phyloP scores from a whole-genome alignment of 2,113 vertebrate species.

The Hyaena hyaena region DNA sequence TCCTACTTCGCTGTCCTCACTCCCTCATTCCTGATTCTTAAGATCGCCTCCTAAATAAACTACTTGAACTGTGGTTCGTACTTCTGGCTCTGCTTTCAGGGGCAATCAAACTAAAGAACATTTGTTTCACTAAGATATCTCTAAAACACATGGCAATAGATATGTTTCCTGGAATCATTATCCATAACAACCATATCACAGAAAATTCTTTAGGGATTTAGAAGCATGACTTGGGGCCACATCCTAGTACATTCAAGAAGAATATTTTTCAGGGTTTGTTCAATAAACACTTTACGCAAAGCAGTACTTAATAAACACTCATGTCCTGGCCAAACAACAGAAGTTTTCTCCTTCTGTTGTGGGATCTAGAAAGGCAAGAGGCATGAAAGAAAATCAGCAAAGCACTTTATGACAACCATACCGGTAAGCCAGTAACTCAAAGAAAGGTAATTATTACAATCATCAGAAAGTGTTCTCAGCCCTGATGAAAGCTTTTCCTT shows the following conservation, averaged over 20 bases:
- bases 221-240: neutral
- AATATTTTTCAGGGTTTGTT: constrained; percentile 38
- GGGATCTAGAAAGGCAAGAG: constrained; percentile 41
- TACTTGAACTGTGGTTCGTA: neutral
- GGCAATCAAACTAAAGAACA: neutral
- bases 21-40: neutral
- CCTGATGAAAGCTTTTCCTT: constrained; percentile 68
- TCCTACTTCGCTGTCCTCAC: neutral
- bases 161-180: neutral
- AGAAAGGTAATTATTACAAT: constrained; percentile 73
- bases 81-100: neutral
- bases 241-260: neutral
- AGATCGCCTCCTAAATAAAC: neutral
- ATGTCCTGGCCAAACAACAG: neutral
- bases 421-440: constrained; percentile 51
- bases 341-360: neutral
- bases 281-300: constrained; percentile 31
- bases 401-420: constrained; percentile 18
- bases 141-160: neutral
- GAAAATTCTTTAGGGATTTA: neutral
- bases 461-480: constrained; percentile 61
- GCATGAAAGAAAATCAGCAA: constrained; percentile 29
- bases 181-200: neutral
- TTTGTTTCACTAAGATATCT: neutral
- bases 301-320: constrained; percentile 14